Evolutionary conservation across 1,140 invertebrate species (phyloP), one percentile per base, ranked within the genome.

Genomic region (Drosophila erecta): DNA sequence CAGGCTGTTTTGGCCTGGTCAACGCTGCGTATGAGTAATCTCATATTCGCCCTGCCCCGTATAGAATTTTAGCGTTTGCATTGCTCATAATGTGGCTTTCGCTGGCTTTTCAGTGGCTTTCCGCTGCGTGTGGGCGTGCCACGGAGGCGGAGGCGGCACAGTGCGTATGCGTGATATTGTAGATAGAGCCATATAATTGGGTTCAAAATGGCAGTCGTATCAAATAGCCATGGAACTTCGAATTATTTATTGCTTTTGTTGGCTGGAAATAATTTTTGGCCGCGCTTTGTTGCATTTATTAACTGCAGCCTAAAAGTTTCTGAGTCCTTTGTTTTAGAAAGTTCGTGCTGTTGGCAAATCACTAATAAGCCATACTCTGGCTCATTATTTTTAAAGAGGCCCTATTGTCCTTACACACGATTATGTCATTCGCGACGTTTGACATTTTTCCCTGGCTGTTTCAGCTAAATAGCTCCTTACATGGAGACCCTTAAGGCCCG

Each of bases 21-120:
- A 54, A 59, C 53, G 62, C 51, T 69, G 59, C 66, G 66, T 85
- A 85, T 84, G 81, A 79, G 80, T 79, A 83, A 83, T 79, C 44
- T 72, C 40, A 46, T 58, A 60, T 71, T 71, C 53, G 27, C 27
- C 33, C 56, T 41, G 55, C 33, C 53, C 47, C 49, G 37, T 37
- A 37, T 44, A 71, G 51, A 33, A 57, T 70, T 35, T 27, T 70
- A 35, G 37, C 37, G 17, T 33, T 59, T 15, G 17, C 37, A 46
- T 58, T 56, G 76, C 51, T 69, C 58, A 62, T 46, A 61, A 62
- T 43, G 46, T 30, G 33, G 54, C n/a, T 38, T 55, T 62, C 30
- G 11, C 8, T 47, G 22, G 8, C 12, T 6, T 2, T 11, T 6
- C 17, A 11, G 37, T 15, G 30, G 35, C 14, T 4, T 37, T 35